Evolutionary conservation across 2,888 invertebrate genomes (phyloP), one percentile per base, ranked within the genome.

Genomic region (Drosophila sordidapex): DNA sequence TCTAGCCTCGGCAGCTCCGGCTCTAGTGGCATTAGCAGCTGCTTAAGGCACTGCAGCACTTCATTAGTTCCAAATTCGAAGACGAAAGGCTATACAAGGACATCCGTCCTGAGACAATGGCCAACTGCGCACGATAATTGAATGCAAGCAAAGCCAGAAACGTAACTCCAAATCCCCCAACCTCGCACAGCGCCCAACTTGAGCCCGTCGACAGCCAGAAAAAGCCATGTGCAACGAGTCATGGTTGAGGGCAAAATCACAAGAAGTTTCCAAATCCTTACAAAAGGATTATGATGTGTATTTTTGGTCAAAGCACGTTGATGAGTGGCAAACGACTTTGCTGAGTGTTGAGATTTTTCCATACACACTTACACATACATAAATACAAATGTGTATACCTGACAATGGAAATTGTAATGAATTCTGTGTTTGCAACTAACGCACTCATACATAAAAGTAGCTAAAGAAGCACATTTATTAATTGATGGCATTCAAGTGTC

Each of bases 1-100:
- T 63, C 76, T 63, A 80, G 83, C 88, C 87, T 40, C 15, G 18
- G 56, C 13, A 38, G 56, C 70, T 76, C 63, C 80, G 81, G 87
- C 90, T 86, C 89, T 78, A 90, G 90, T 90, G 89, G 89, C 75
- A 87, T 87, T 87, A 90, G 90, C 88, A 89, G 79, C 90, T 85
- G 90, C 88, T 78, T 87, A 89, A 89, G 89, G 78, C 84, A 82
- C 82, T 86, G 87, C 87, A 90, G 90, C 89, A 90, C 90, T 90
- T 87, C 87, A 90, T 90, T 87, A 87, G 89, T 90, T 89, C 70
- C 69, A 57, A 86, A 70, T 72, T 85, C 82, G 84, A 84, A 70
- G 76, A 71, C 76, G 66, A 68, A 61, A 60, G 62, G 62, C 52
- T 35, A 35, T 54, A 53, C 59, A 65, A 81, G 72, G 76, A 83